Conservation (phyloP, 2,888 invertebrate species). For the Hypomecis atomaria region DNA sequence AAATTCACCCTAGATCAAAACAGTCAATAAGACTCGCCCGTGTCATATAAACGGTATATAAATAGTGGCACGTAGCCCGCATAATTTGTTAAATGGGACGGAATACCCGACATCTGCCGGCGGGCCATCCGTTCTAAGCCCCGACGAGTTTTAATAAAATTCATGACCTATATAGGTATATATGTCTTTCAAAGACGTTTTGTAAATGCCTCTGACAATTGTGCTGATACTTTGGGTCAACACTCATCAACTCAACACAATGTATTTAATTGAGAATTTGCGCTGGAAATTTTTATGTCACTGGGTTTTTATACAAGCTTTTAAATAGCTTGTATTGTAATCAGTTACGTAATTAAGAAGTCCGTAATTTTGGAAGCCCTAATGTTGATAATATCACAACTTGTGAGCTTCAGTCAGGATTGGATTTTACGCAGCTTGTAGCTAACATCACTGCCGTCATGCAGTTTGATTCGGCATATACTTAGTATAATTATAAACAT, state of each 20-base stretch:
- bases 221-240: no score
- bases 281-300: not conserved
- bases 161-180: slow-evolving; percentile 10
- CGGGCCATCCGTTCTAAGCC: slow-evolving; percentile 15
- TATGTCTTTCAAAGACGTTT: slow-evolving; percentile 7
- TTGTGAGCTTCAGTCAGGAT: no score
- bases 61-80: slow-evolving; percentile 32
- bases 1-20: slow-evolving; percentile 1
- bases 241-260: no score
- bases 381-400: no score
- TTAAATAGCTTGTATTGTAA: no score
- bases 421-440: no score
- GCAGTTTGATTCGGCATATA: no score
- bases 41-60: slow-evolving; percentile 19
- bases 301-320: no score
- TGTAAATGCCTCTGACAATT: not conserved
- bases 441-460: no score
- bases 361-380: no score
- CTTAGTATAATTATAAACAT: no score
- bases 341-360: no score
- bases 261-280: not conserved
- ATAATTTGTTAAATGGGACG: slow-evolving; percentile 40
- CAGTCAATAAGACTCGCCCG: slow-evolving; percentile 1
- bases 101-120: slow-evolving; percentile 36
- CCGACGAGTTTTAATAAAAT: slow-evolving; percentile 17